Base-by-base conservation (phyloP, 2,797 vertebrate species). In the Hippocampus kuda region DNA sequence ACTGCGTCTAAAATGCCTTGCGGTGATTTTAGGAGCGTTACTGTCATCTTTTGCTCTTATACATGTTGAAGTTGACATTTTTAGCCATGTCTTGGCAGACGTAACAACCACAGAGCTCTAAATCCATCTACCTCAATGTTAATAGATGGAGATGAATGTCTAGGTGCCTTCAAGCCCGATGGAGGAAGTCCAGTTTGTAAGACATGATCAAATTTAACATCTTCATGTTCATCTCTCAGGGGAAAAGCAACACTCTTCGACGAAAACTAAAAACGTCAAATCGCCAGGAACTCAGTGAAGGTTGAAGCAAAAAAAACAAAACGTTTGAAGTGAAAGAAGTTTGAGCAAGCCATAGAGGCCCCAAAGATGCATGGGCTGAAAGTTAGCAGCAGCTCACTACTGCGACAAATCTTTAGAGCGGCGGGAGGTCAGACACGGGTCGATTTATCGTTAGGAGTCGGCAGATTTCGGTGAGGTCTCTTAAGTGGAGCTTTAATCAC, bases 371-470 rank as follows among this genome's bases (percentile, higher is more conserved):
- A 16, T 48, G 42, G 12, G 44, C 63, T 65, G 63, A 65, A 65
- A 65, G 63, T 65, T 46, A 65, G n/a, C 41, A 34, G 16, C 27
- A 60, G 7, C 41, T 24, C 44, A 48, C 42, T 60, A 7, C 44
- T 65, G 5, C 63, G 26, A 48, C 27, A 8, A 65, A 44, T 65
- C 24, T 65, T 65, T 24, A 65, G 63, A 65, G 63, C n/a, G 26
- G 44, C n/a, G 44, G n/a, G 63, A 27, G 63, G 24, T 48, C 48
- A 27, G 42, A 48, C 63, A 16, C 3, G 15, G 63, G 44, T 65
- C 63, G 63, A 65, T 65, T 65, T 27, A 65, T 65, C 48, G 26
- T 65, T 65, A 30, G n/a, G 44, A 65, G 63, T 48, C 42, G 26
- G 27, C 24, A 65, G 63, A 65, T 48, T 41, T 65, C 3, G 44